Evolutionary conservation across 2,888 invertebrate genomes (phyloP), one percentile per base, ranked within the genome.

Genomic region (Sarcophaga variegata): DNA sequence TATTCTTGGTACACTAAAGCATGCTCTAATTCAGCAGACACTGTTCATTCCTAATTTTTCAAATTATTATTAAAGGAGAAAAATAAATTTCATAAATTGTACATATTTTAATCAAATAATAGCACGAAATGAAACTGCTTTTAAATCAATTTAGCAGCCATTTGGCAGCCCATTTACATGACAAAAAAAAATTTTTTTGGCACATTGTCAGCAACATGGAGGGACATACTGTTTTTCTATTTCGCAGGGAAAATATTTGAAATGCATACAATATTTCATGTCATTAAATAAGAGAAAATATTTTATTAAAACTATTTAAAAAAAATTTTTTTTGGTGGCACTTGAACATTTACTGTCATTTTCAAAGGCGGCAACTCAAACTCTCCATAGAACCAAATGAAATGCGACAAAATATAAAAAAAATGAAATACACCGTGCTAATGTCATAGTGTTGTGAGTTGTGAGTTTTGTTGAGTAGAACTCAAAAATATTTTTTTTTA

Each of bases 281-380:
- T n/a, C 59, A 27, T 20, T 59, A 45, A 72, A 72, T 72, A 20
- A 72, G n/a, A 6, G 27, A 60, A 60, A 60, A 72, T 72, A 14
- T 72, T 37, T 8, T 72, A 59, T 37, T 27, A 72, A 72, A 59
- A 60, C 60, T 5, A 72, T 59, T 71, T 60, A 20, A 54, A 10
- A 72, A 60, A 72, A 45, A 60, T 60, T 72, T 71, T 59, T 60
- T 71, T 71, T 59, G n/a, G 8, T 71, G 70, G 6, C 49, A 59
- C 70, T 70, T 54, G 11, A 69, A 69, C 14, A 69, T 69, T 69
- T 12, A 70, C 12, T 6, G 12, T 47, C 22, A 69, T 69, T 47
- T 12, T 49, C 8, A 8, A 49, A 14, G 25, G 25, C 17, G 22
- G 17, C 17, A 10, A 27, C n/a, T 14, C 10, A 59, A 27, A 10